A percentile compares a stretch with the other conserved stretches of the same genome.
phyloP scores from a whole-genome alignment of 2,888 invertebrate species.

The Seladonia tumulorum region DNA sequence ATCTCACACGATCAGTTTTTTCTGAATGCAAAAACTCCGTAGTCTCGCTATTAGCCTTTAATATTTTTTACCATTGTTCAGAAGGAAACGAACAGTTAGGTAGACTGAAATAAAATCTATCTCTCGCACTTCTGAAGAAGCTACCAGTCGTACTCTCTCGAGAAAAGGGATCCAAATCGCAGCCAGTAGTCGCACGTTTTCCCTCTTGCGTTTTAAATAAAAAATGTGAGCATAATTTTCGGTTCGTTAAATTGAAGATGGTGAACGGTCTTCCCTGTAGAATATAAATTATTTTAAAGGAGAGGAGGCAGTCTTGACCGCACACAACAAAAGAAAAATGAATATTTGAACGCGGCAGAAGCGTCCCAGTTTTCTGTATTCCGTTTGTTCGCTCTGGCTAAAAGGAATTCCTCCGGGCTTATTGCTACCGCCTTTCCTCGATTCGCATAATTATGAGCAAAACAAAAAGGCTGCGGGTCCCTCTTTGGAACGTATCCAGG shows the following conservation, averaged over 20 bases:
- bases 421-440: slow-evolving; percentile 33
- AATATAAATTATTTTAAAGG: slow-evolving; percentile 44
- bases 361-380: slow-evolving; percentile 49
- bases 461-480: slow-evolving; percentile 37
- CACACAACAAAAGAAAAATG: slow-evolving; percentile 28
- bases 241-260: slow-evolving; percentile 35
- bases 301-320: slow-evolving; percentile 47
- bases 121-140: background rate
- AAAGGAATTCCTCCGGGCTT: slow-evolving; percentile 50
- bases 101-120: background rate
- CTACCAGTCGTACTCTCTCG: background rate
- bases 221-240: slow-evolving; percentile 19
- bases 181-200: background rate
- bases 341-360: slow-evolving; percentile 38
- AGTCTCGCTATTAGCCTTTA: background rate
- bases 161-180: background rate
- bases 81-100: background rate
- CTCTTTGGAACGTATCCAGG: slow-evolving; percentile 27
- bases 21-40: background rate
- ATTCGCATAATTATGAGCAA: slow-evolving; percentile 49
- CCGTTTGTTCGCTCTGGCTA: slow-evolving; percentile 37
- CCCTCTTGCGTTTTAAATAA: background rate
- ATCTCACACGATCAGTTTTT: background rate
- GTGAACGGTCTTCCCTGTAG: background rate
- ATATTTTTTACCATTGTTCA: background rate